These are phyloP conservation scores for Lycophotia porphyrea DNA, from an alignment of 2,888 invertebrate genomes.

Conservation along the genomic window DNA sequence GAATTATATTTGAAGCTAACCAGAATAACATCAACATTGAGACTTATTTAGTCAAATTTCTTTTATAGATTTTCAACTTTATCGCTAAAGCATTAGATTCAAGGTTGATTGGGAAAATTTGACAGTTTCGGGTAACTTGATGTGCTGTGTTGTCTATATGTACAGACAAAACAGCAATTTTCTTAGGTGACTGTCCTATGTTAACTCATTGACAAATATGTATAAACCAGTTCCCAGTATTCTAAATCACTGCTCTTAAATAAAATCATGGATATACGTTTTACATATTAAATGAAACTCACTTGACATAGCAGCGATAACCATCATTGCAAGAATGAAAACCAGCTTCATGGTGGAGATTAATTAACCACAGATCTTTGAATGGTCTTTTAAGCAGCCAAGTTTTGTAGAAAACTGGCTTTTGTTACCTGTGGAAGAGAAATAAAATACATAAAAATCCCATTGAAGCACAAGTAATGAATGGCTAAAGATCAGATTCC, in stretches of 20 bases:
- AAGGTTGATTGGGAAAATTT: too few relatives aligned
- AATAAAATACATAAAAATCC: neutral
- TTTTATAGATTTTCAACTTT: too few relatives aligned
- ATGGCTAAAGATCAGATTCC: neutral
- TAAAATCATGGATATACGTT: neutral
- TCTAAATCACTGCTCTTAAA: neutral
- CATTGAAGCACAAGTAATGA: neutral
- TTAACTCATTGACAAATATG: neutral
- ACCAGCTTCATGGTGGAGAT: neutral
- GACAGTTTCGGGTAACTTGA: too few relatives aligned
- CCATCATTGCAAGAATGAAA: accelerated
- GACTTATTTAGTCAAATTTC: too few relatives aligned
- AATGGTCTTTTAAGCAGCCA: neutral
- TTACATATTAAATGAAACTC: neutral
- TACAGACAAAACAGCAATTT: too few relatives aligned
- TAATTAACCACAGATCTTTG: neutral
- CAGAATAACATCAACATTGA: neutral
- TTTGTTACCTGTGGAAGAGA: neutral
- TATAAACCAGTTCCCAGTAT: neutral
- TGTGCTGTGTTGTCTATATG: too few relatives aligned
- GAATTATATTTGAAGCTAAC: neutral
- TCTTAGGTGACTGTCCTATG: neutral
- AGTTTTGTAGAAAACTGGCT: neutral
- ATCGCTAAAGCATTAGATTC: too few relatives aligned
- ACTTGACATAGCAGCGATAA: neutral